These are phyloP conservation scores for Hippocampus zosterae DNA, from an alignment of 2,113 vertebrate species.

Conservation along the genomic window DNA sequence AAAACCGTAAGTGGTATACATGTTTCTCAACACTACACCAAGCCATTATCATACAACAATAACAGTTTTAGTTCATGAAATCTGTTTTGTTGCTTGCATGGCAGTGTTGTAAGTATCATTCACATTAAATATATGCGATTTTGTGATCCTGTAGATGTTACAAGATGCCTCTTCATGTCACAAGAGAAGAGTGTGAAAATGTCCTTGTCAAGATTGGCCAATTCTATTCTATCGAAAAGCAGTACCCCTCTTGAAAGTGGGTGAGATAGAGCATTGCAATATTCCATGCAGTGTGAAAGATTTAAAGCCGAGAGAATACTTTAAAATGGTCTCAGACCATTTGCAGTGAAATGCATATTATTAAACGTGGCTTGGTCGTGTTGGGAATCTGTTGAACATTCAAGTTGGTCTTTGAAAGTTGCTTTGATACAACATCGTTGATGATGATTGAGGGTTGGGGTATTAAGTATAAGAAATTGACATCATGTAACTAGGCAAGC, in stretches of 20 bases:
- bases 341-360: slow-evolving; percentile 3
- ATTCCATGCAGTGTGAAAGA: slow-evolving; percentile 4
- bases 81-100: background rate
- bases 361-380: background rate
- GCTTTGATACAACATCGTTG: background rate
- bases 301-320: slow-evolving; percentile 4
- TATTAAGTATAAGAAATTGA: slow-evolving; percentile 4
- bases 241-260: background rate
- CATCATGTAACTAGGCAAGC: background rate
- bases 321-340: slow-evolving; percentile 3
- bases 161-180: background rate
- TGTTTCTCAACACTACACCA: background rate
- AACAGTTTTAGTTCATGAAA: slow-evolving; percentile 2
- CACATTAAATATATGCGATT: background rate
- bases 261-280: background rate
- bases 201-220: slow-evolving; percentile 12
- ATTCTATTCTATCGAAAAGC: slow-evolving; percentile 16
- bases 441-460: background rate
- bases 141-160: slow-evolving; percentile 2
- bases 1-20: background rate
- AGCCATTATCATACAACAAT: background rate
- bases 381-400: slow-evolving; percentile 8
- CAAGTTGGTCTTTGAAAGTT: slow-evolving; percentile 15
- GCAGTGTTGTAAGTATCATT: background rate
- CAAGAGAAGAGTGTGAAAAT: slow-evolving; percentile 13